phyloP scores from a whole-genome alignment of 2,797 vertebrate species.

The Malurus splendens region DNA sequence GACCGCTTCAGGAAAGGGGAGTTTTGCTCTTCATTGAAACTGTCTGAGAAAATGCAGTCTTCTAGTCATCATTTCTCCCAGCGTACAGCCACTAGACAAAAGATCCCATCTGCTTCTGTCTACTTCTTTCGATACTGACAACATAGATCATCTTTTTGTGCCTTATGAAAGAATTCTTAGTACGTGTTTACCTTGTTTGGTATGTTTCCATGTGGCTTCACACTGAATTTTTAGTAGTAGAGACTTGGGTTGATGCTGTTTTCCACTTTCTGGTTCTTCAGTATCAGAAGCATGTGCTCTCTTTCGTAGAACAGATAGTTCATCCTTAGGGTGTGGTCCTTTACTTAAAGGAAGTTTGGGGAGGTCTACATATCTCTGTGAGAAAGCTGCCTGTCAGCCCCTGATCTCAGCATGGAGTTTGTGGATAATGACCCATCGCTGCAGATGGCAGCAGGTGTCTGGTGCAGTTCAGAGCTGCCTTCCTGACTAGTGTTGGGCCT shows the following conservation, averaged over 20 bases:
- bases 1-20: neutral
- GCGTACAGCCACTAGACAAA: neutral
- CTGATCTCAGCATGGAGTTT: neutral
- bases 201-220: neutral
- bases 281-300: neutral
- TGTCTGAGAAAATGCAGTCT: rapidly evolving
- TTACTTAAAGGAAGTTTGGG: neutral
- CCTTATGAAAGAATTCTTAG: neutral
- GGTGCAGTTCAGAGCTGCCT: neutral
- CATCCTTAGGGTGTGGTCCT: neutral
- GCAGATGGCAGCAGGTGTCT: neutral
- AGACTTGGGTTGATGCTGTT: neutral
- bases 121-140: neutral
- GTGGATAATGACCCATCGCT: rapidly evolving
- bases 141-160: neutral
- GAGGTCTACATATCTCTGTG: rapidly evolving
- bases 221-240: neutral
- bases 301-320: neutral
- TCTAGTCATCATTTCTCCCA: neutral
- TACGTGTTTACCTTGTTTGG: neutral
- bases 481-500: neutral
- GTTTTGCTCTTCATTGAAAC: neutral
- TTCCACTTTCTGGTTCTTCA: neutral
- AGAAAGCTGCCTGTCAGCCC: neutral
- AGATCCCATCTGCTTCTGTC: neutral